These are phyloP conservation scores for Drosophila parthenogenetica DNA, from an alignment of 2,888 invertebrate genomes.

Conservation along the genomic window DNA sequence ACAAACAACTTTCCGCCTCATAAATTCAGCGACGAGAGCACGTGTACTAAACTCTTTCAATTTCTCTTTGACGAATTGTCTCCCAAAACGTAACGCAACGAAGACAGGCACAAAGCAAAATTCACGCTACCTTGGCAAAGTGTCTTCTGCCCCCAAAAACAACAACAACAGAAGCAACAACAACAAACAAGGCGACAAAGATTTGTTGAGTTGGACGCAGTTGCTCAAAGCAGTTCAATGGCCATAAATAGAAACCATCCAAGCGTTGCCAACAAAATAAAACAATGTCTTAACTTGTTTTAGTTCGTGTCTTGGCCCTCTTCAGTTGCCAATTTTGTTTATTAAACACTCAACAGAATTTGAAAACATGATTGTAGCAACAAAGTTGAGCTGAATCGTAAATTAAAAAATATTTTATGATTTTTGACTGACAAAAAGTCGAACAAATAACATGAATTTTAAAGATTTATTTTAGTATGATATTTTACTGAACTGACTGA, in stretches of 20 bases:
- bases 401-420: too few species aligned
- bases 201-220: constrained; percentile 21
- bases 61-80: constrained; percentile 63
- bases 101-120: constrained; percentile 3
- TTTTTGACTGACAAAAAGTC: too few species aligned
- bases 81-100: constrained; percentile 11
- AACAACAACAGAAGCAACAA: constrained; percentile 22
- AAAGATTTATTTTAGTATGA: too few species aligned
- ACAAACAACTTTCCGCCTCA: constrained; percentile 68
- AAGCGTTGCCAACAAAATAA: constrained; percentile 43
- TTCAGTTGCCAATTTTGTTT: not conserved
- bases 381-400: too few species aligned
- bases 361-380: not conserved
- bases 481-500: too few species aligned
- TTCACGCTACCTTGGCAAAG: constrained; percentile 57
- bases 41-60: constrained; percentile 61
- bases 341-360: not conserved
- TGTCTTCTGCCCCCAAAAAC: constrained; percentile 17
- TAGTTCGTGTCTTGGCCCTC: not conserved
- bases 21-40: constrained; percentile 42
- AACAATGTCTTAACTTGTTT: not conserved
- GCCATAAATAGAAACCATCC: constrained; percentile 59
- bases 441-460: too few species aligned
- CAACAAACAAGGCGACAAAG: constrained; percentile 12
- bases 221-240: constrained; percentile 52